Base-by-base conservation (phyloP, 2,797 vertebrate genomes). In the Parotocinclus haroldoi region DNA sequence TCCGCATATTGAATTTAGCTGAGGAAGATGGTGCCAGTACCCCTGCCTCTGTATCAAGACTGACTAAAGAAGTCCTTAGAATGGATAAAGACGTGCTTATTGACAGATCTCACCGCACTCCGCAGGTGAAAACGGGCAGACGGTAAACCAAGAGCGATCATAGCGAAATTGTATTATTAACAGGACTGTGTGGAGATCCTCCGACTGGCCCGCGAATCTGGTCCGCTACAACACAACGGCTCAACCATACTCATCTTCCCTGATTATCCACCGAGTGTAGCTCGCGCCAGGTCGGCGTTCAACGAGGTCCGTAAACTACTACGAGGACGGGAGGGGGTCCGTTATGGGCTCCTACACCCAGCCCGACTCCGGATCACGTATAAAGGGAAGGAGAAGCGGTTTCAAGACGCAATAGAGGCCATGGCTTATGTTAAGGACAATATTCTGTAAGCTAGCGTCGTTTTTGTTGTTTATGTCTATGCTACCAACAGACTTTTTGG, bases 241-340 rank as follows among this genome's bases (percentile, higher is more conserved):
- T 11, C 40, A 12, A 45, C 4, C 1, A 55, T 61, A 1, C 16
- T 17, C 39, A 62, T 69, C 8, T 62, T 48, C 7, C 50, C 66
- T 1, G 58, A 69, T 4, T 69, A 62, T 38, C 58, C 66, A 11
- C 66, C 40, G 1, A 62, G 58, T n/a, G 16, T 69, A 7, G 58
- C 50, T 8, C 50, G 4, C 0, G 58, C 58, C 7, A 53, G 58
- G 18, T 44, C n/a, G 0, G 57, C 57, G 0, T 60, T 60, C 12
- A 60, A 54, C 6, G 16, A 55, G 1, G 58, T 68, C 40, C 10
- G 16, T 0, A 51, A 60, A 36, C 7, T 68, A 1, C 57, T 68
- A 1, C 7, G 38, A 11, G 58, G 42, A 1, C 2, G 19, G 7
- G 50, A 60, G 4, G 50, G 49, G 0, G 7, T 55, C 3, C 6